Evolutionary conservation across 23 tunicate genomes (phyloP).

Genomic region (Halocynthia roretzi): DNA sequence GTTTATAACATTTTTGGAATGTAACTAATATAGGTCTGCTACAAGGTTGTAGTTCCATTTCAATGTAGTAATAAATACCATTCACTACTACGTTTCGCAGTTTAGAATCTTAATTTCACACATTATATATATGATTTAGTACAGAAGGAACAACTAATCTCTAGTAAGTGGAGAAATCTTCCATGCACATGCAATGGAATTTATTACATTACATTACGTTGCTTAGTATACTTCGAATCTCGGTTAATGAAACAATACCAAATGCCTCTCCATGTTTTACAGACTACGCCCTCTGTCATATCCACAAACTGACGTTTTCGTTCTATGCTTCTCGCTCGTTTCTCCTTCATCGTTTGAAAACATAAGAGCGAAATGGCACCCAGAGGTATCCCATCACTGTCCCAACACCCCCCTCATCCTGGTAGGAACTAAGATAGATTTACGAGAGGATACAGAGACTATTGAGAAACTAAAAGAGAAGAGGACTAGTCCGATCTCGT

Average conservation of each 20-base stretch:
- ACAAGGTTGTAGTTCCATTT: neutral
- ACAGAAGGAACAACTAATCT: no score
- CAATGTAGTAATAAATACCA: neutral
- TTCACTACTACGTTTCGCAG: no score
- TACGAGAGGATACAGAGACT: conserved; percentile 81
- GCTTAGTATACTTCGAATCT: no score
- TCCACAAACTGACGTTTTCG: conserved; percentile 90
- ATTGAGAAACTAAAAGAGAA: conserved; percentile 51
- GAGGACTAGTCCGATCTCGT: conserved; percentile 42
- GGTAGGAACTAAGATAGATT: conserved; percentile 80
- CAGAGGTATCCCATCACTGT: conserved; percentile 87
- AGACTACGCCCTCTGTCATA: conserved; percentile 87
- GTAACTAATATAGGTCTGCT: neutral
- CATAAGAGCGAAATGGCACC: conserved; percentile 86
- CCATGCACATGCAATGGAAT: no score
- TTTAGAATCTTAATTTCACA: no score
- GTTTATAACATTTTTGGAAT: neutral
- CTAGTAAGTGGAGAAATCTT: no score
- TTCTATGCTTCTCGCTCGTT: conserved; percentile 86
- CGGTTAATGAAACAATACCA: no score
- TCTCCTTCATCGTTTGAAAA: conserved; percentile 92
- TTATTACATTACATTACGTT: no score
- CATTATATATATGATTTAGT: no score
- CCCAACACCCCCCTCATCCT: conserved; percentile 80
- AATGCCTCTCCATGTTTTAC: neutral